A percentile compares a stretch with the other conserved stretches of the same genome.
phyloP scores from a whole-genome alignment of 2,113 vertebrate genomes.

The Madoqua kirkii region DNA sequence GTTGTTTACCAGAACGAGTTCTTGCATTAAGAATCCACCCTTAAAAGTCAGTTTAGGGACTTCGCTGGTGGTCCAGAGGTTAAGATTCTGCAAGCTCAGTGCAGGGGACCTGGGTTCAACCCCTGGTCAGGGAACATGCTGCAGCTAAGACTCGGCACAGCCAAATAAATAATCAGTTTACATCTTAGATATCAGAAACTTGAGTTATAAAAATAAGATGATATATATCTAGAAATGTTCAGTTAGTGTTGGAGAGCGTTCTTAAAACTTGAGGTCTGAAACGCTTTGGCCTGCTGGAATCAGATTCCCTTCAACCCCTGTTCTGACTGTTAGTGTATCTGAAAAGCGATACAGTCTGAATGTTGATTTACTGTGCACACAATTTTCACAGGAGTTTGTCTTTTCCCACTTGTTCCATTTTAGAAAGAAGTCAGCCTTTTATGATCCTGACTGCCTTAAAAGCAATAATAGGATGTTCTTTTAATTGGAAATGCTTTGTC shows the following conservation, averaged over 20 bases:
- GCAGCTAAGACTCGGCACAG: not conserved
- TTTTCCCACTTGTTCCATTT: constrained; percentile 18
- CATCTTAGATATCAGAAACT: not conserved
- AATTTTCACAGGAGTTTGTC: not conserved
- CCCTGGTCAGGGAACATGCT: not conserved
- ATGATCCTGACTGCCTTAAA: not conserved
- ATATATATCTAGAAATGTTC: not conserved
- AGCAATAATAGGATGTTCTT: not conserved
- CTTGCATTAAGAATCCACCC: constrained; percentile 2
- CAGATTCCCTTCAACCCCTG: not conserved
- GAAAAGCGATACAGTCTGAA: not conserved
- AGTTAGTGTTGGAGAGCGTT: not conserved
- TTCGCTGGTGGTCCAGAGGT: not conserved
- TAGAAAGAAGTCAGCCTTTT: not conserved
- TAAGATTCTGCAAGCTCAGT: not conserved
- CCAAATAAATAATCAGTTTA: not conserved
- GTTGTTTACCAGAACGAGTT: not conserved
- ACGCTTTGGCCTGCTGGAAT: not conserved
- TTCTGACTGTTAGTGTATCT: not conserved
- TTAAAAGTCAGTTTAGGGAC: not conserved
- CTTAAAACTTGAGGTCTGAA: not conserved
- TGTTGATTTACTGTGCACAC: not conserved
- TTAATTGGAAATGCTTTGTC: not conserved
- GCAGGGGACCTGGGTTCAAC: not conserved
- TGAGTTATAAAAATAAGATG: constrained; percentile 20